Evolutionary conservation across 2,888 invertebrate species (phyloP), one percentile per base, ranked within the genome.

Genomic region (Synergus laeviventris): DNA sequence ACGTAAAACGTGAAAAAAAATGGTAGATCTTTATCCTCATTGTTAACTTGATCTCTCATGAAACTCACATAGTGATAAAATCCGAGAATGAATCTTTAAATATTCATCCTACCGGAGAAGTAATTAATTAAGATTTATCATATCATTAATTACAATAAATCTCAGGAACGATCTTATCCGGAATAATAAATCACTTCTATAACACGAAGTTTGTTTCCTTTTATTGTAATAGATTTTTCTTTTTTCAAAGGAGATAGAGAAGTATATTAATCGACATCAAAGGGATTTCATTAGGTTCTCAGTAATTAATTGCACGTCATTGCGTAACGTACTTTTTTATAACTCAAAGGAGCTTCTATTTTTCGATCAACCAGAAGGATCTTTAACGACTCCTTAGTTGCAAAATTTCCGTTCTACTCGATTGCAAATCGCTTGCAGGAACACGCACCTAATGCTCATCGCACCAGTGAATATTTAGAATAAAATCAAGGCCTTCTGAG

Each of bases 391-490:
- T 79, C 74, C 80, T 73, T 76, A 21, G 73, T 77, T 78, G 42
- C 78, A 61, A 74, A 73, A 78, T 80, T 80, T 82, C 80, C 82
- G 81, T 79, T 77, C 45, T 78, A 76, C 75, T 64, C 76, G 62
- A 70, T 78, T 75, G 77, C 77, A 60, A 70, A 62, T 36, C 39
- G 64, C 18, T 73, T 75, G 64, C 56, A 77, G 74, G 74, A 61
- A 74, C 74, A 75, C 36, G 74, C 38, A 77, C 62, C 76, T 80
- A 79, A 78, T 78, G 79, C 78, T 81, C 80, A 74, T 76, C 79
- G 77, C 80, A 60, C 78, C 81, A 80, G 64, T 83, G 84, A 81
- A 80, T 82, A 83, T 81, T 82, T 77, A 79, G 81, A 84, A 84
- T 80, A 82, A 80, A 83, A 82, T 79, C 82, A 84, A 83, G 82